Base-by-base conservation (phyloP, 1,140 invertebrate species). In the Scylla paramamosain region DNA sequence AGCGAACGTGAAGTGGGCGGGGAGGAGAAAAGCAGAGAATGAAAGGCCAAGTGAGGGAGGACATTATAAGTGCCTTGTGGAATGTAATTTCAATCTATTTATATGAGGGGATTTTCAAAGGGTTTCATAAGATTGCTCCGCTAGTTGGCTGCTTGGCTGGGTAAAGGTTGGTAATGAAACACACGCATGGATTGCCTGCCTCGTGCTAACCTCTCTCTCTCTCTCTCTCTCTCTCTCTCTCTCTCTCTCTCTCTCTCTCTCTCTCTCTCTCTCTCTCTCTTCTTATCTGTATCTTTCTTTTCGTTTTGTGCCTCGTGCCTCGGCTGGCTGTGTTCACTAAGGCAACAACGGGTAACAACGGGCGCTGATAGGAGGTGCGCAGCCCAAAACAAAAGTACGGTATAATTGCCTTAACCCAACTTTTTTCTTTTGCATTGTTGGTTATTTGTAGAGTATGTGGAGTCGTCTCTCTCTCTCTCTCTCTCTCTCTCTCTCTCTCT, bases 41-140 rank as follows among this genome's bases (percentile, higher is more conserved):
- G 46, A 45, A 29, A 45, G 89, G 89, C 89, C 52, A 10, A 16
- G 86, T 91, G 89, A 91, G 89, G 89, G 89, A 77, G 46, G 89
- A 91, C 46, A 48, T 46, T 91, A 29, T 91, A 91, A 91, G 89
- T 91, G 45, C 32, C n/a, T 45, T 14, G 89, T 25, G 89, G 16
- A 48, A 52, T 91, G 89, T 48, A 91, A 91, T 91, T 91, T 91
- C 89, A 91, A 91, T 91, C 89, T 91, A 52, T 91, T 91, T 91
- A 91, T 91, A 48, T 45, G 14, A 12, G 89, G n/a, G 28, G 52
- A 0, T 16, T 16, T 52, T 48, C 89, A 91, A 91, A 91, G 25
- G 46, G 89, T 91, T 91, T 48, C 46, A 29, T 91, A n/a, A 16
- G 89, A 91, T 46, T 14, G 28, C 0, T 29, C n/a, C 28, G 45